Conservation (phyloP, 1,140 invertebrate genomes). For the Drosophila rufa region DNA sequence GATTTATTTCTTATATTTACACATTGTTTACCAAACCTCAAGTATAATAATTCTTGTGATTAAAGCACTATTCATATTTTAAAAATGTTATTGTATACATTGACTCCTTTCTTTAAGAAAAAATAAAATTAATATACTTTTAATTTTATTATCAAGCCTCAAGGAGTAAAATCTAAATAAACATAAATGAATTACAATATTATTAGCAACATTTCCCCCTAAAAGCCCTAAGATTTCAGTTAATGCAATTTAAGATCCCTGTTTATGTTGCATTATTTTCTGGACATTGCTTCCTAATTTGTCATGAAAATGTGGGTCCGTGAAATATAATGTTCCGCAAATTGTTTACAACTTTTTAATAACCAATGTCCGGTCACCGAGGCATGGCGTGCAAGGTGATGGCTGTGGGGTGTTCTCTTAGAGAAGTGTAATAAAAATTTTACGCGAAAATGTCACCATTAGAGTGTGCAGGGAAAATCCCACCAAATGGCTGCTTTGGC, state of each 20-base stretch:
- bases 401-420: neutral
- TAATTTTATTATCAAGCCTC: too few species aligned
- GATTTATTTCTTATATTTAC: too few species aligned
- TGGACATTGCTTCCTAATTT: conserved; percentile 23
- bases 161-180: too few species aligned
- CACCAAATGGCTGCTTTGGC: conserved; percentile 46
- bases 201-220: neutral
- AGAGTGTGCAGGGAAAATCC: conserved; percentile 33
- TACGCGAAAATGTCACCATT: conserved; percentile 60
- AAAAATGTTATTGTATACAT: too few species aligned
- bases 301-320: conserved; percentile 1
- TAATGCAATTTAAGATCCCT: conserved; percentile 10
- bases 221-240: neutral
- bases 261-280: conserved; percentile 2
- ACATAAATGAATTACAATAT: too few species aligned
- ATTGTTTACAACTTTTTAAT: conserved; percentile 73
- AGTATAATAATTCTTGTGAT: too few species aligned
- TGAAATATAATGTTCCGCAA: conserved; percentile 16
- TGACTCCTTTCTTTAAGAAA: neutral
- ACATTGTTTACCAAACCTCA: too few species aligned
- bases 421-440: conserved; percentile 61
- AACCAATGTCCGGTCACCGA: conserved; percentile 50
- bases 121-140: too few species aligned
- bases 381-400: neutral
- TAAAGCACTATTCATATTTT: too few species aligned